Percentiles rank a stretch among this genome's conserved stretches.
phyloP scores from a whole-genome alignment of 2,797 vertebrate genomes.

The Masticophis lateralis region DNA sequence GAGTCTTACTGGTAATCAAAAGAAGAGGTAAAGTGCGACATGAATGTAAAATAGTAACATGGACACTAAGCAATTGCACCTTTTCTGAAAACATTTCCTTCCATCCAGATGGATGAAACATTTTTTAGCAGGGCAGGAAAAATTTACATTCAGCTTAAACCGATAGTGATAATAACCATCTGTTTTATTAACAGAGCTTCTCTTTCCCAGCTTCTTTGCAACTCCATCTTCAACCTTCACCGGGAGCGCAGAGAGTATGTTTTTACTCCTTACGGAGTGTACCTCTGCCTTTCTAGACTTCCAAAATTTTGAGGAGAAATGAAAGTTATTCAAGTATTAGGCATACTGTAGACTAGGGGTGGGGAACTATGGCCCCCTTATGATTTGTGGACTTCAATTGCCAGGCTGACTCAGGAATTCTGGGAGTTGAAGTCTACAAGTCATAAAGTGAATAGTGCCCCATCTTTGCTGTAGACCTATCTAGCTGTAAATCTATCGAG shows the following conservation, averaged over 20 bases:
- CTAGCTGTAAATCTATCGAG: not conserved
- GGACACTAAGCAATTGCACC: slow-evolving; percentile 21
- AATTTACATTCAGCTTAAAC: not conserved
- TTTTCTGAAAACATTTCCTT: not conserved
- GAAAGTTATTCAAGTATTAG: not conserved
- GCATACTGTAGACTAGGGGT: not conserved
- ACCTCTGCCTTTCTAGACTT: slow-evolving; percentile 2
- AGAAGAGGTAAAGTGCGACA: slow-evolving; percentile 36
- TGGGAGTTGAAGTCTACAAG: not conserved
- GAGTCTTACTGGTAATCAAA: not conserved
- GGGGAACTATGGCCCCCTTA: not conserved
- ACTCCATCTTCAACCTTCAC: not conserved
- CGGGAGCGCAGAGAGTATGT: not conserved
- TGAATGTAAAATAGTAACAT: slow-evolving; percentile 13
- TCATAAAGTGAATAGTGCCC: not conserved
- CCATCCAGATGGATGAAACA: slow-evolving; percentile 17
- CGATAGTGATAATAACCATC: not conserved
- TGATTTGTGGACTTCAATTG: not conserved
- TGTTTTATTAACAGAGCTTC: not conserved
- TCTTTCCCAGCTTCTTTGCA: not conserved
- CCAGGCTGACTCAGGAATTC: not conserved
- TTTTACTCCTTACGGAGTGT: not conserved
- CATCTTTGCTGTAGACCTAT: not conserved
- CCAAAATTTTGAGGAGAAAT: not conserved
- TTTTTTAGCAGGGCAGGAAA: slow-evolving; percentile 22